These are phyloP conservation scores for Cetoscarus ocellatus DNA, from an alignment of 2,797 vertebrate genomes.

Conservation along the genomic window DNA sequence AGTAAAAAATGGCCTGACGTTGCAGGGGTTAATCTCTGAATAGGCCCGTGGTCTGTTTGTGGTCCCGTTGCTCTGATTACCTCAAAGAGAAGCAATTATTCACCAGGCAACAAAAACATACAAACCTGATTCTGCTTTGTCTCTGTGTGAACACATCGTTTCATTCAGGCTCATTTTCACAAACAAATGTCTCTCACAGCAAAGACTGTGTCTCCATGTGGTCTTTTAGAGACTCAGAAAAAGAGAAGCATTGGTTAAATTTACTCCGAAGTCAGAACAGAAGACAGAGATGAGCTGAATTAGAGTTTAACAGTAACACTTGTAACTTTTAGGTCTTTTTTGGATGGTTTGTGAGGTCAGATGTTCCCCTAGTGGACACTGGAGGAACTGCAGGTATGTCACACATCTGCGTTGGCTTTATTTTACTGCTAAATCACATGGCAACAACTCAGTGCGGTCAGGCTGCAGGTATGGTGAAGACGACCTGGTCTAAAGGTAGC, in stretches of 20 bases:
- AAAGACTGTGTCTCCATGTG: neutral
- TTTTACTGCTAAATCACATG: too few species aligned
- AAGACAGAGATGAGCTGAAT: neutral
- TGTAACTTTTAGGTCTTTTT: too few species aligned
- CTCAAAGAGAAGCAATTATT: conserved; percentile 46
- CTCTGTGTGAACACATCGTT: neutral
- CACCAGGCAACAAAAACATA: conserved; percentile 46
- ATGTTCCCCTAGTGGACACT: too few species aligned
- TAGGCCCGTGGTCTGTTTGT: conserved; percentile 39
- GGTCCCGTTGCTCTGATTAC: conserved; percentile 46
- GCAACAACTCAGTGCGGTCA: too few species aligned
- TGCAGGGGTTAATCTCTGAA: neutral
- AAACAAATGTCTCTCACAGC: conserved; percentile 22
- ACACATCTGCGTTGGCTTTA: too few species aligned
- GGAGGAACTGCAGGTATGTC: too few species aligned
- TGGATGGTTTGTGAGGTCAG: too few species aligned
- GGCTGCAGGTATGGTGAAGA: too few species aligned
- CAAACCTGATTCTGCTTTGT: conserved; percentile 16
- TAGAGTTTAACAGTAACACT: neutral
- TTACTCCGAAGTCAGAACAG: neutral
- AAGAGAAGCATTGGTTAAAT: neutral
- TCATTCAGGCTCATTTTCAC: conserved; percentile 41
- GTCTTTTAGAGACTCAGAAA: neutral
- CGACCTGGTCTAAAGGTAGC: too few species aligned
- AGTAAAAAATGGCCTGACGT: too few species aligned